Evolutionary conservation across 2,797 vertebrate genomes (phyloP).

Genomic region (Momotus momota): DNA sequence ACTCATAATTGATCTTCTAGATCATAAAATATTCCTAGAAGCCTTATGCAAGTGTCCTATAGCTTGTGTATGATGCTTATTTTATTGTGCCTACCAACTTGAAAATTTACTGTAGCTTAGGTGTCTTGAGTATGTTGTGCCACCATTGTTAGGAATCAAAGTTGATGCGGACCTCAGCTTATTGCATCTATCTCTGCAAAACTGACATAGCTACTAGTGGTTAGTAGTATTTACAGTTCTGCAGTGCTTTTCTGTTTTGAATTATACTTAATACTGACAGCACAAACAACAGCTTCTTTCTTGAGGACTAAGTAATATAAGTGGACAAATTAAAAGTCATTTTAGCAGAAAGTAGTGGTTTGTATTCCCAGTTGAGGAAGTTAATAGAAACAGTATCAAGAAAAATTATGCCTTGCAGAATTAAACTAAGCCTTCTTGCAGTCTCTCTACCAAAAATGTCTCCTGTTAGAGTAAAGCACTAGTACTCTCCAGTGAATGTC

Average conservation of each 20-base stretch:
- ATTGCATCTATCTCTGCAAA: not conserved
- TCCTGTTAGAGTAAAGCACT: not conserved
- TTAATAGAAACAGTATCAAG: not conserved
- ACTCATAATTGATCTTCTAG: not conserved
- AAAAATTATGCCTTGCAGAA: not conserved
- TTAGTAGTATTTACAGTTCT: not conserved
- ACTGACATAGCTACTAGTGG: not conserved
- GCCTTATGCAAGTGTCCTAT: not conserved
- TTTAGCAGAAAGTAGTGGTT: not conserved
- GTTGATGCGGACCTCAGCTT: not conserved
- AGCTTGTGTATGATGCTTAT: not conserved
- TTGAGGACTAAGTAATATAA: not conserved
- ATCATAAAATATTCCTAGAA: not conserved
- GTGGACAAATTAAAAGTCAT: not conserved
- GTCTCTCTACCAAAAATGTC: not conserved
- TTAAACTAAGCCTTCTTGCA: not conserved
- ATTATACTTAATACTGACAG: not conserved
- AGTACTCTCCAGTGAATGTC: not conserved
- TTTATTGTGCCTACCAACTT: not conserved
- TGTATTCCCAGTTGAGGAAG: not conserved
- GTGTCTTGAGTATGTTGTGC: not conserved
- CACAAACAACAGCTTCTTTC: not conserved
- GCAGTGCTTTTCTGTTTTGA: not conserved
- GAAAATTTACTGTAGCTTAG: not conserved
- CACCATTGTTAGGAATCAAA: not conserved